Evolutionary conservation across 2,888 invertebrate species (phyloP), one percentile per base, ranked within the genome.

Genomic region (Drosophila trichaetosa): DNA sequence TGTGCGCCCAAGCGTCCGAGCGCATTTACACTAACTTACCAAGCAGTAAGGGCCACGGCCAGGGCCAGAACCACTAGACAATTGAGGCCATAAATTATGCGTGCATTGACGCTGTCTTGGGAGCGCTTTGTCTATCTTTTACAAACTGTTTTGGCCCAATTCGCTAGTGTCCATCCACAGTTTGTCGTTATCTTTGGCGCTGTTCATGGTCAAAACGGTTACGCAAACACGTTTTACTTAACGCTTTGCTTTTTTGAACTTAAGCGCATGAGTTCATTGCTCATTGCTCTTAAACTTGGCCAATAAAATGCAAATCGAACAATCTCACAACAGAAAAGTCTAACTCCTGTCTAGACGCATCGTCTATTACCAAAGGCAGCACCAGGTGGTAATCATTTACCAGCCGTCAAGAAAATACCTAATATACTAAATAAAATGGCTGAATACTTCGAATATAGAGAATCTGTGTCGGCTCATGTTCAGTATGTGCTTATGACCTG

Each of bases 31-130:
- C 58, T 21, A 42, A 31, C 46, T 58, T 24, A 33, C 52, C 58
- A 31, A 33, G 10, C 42, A 31, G 24, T 24, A 3, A 24, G 46
- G 57, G 21, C 29, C 29, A n/a, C 5, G 29, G 13, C 36, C 51
- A 13, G 13, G 27, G 31, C 73, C 16, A 51, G 59, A 38, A 21
- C 42, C 58, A 61, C 48, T 78, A 63, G 72, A 79, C 75, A 85
- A 82, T 76, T 70, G 74, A 57, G 73, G 69, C 73, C 75, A 86
- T 86, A 88, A 89, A 86, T 86, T 86, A 86, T 88, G 86, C 87
- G 85, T 75, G 66, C 76, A 76, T 66, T 70, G 71, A 62, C 51
- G 56, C 58, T 77, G 72, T 54, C 69, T 49, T 34, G 60, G 31
- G 42, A 24, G 7, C 49, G 18, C 49, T 34, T 61, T 73, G 58